Conservation (phyloP, 1,140 invertebrate species). For the Oryctes rhinoceros region DNA sequence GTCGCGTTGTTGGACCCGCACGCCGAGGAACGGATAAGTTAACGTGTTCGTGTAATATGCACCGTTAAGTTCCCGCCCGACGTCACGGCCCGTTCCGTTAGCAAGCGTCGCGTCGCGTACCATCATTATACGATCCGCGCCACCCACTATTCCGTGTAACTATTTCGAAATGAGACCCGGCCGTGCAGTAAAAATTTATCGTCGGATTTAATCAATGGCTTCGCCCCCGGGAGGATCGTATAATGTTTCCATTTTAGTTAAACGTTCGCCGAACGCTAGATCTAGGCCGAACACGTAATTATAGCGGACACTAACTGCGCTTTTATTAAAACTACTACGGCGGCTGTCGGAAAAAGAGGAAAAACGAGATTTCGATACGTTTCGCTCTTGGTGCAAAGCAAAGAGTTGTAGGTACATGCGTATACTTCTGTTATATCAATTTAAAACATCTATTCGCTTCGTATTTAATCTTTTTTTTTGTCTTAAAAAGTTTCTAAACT, state of each 20-base stretch:
- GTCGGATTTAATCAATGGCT: slow-evolving; percentile 18
- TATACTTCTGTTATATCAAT: no score
- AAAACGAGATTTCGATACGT: background rate
- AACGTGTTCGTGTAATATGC: background rate
- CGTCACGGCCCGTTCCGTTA: no score
- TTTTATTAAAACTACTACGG: slow-evolving; percentile 2
- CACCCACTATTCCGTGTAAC: background rate
- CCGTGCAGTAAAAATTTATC: slow-evolving; percentile 15
- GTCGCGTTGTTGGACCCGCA: no score
- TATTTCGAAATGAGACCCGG: slow-evolving; percentile 13
- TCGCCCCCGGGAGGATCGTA: background rate
- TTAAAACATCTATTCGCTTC: no score
- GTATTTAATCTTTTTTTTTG: no score
- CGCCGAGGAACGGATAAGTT: background rate
- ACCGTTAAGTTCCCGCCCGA: background rate
- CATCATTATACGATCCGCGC: background rate
- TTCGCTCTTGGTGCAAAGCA: background rate
- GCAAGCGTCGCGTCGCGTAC: background rate
- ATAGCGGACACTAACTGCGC: background rate
- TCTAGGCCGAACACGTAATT: slow-evolving; percentile 13
- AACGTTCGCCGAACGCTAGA: background rate
- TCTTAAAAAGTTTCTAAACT: no score
- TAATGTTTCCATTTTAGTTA: slow-evolving; percentile 19
- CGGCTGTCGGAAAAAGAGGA: background rate
- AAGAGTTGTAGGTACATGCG: no score